Percentiles rank a stretch among this genome's conserved stretches.
Evolutionary conservation across 2,113 vertebrate species (phyloP).

Genomic region (Erythrocercus mccallii): DNA sequence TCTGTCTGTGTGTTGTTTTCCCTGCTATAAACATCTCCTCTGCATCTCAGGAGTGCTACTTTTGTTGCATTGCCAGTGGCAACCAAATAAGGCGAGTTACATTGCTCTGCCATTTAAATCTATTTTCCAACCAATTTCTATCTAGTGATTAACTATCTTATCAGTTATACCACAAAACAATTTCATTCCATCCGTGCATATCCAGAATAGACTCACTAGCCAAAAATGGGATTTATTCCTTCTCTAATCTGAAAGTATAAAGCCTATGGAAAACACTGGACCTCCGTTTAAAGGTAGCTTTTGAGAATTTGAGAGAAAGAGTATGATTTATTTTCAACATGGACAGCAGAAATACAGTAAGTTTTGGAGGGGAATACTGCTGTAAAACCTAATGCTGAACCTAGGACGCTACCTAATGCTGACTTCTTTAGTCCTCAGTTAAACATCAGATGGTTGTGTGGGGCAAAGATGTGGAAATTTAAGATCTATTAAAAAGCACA

Average conservation of each 20-base stretch:
- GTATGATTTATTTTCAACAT: neutral
- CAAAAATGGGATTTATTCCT: neutral
- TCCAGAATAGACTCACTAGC: neutral
- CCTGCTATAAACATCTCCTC: slow-evolving; percentile 41
- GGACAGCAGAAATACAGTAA: neutral
- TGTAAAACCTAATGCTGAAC: neutral
- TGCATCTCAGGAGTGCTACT: slow-evolving; percentile 44
- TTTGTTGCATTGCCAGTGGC: slow-evolving; percentile 27
- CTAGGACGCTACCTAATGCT: neutral
- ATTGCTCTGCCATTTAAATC: slow-evolving; percentile 52
- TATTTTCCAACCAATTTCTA: slow-evolving; percentile 56
- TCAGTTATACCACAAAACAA: slow-evolving; percentile 36
- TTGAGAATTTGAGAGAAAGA: neutral
- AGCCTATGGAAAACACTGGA: neutral
- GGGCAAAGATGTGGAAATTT: neutral
- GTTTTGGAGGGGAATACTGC: neutral
- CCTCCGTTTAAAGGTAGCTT: neutral
- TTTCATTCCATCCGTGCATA: slow-evolving; percentile 40
- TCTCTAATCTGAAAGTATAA: neutral
- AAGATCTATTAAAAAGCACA: neutral
- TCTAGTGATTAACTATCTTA: slow-evolving; percentile 51
- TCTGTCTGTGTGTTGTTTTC: slow-evolving; percentile 45
- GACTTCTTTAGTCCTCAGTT: neutral
- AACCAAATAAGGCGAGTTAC: slow-evolving; percentile 39
- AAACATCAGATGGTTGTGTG: neutral